Conservation (phyloP, 2,888 invertebrate species). For the Eutolmus rufibarbis region DNA sequence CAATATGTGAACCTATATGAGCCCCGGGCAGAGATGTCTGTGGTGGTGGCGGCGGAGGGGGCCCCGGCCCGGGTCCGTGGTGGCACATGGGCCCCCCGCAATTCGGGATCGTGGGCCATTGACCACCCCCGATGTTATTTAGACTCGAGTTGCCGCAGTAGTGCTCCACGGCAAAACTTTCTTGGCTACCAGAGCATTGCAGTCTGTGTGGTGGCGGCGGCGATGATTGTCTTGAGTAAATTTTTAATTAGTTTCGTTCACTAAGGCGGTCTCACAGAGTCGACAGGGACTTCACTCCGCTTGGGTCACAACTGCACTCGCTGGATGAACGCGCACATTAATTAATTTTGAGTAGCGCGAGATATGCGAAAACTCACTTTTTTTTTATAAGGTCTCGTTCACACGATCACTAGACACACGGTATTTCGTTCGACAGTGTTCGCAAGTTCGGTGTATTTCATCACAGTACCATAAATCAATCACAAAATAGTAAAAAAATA, state of each 20-base stretch:
- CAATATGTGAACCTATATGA: constrained; percentile 56
- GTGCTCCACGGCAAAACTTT: constrained; percentile 64
- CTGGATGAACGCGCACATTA: not conserved
- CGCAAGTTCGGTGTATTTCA: not conserved
- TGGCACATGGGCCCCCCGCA: constrained; percentile 56
- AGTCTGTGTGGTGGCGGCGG: constrained; percentile 64
- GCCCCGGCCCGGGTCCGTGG: constrained; percentile 55
- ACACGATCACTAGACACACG: not conserved
- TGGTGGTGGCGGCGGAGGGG: constrained; percentile 53
- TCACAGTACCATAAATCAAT: constrained; percentile 30
- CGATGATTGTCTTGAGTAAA: constrained; percentile 64
- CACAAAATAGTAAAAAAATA: constrained; percentile 29
- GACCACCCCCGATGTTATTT: constrained; percentile 52
- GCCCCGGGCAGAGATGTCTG: constrained; percentile 54
- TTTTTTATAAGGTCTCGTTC: not conserved
- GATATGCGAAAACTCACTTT: not conserved
- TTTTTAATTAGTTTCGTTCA: constrained; percentile 56
- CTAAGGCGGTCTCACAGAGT: constrained; percentile 18
- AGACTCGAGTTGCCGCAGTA: constrained; percentile 59
- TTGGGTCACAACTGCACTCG: not conserved
- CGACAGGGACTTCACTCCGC: not conserved
- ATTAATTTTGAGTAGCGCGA: not conserved
- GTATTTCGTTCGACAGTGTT: not conserved
- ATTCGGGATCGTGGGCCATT: constrained; percentile 57
- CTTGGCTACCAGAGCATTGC: constrained; percentile 65